Base-by-base conservation (phyloP, 2,797 vertebrate species). In the Periparus ater region DNA sequence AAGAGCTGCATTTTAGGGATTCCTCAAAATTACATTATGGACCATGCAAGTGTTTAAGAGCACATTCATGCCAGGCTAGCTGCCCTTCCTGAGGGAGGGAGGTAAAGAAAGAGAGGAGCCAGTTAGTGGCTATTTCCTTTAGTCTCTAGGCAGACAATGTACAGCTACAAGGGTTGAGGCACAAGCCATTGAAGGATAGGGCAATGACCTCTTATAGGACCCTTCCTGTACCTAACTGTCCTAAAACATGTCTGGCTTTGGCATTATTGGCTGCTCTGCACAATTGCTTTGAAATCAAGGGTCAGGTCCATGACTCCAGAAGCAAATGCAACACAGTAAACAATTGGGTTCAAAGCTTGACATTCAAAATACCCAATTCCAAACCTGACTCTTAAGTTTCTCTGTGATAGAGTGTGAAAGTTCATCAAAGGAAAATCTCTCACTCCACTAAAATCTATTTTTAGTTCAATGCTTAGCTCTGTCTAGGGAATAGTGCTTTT, bases 401-500 rank as follows among this genome's bases (percentile, higher is more conserved):
- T 91, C 36, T 61, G 67, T 81, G 30, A 25, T 21, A 48, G 54
- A 74, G 29, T 58, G 40, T 82, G 81, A 68, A 94, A 95, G 86
- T 96, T 93, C 84, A 89, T 62, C 63, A 92, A 19, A 73, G 48
- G 20, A 90, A 92, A 93, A 93, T 70, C 85, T 93, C 14, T 76
- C 36, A 25, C 53, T 96, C 65, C 67, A 58, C 74, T 55, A 68
- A 87, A 90, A 93, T 80, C 77, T 93, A 85, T 95, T 97, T 96
- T 94, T 94, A 94, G 90, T 77, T 93, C 80, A 91, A 11, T 75
- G 57, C 71, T 87, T 85, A 75, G 63, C 45, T 95, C 90, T 89
- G 34, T 90, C 77, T 77, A 80, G 90, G 93, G 93, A 91, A 87
- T 87, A 55, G 85, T 38, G 63, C 71, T 96, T 92, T 96, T 95